Evolutionary conservation across 2,797 vertebrate genomes (phyloP), one percentile per base, ranked within the genome.

Genomic region (Notolabrus celidotus): DNA sequence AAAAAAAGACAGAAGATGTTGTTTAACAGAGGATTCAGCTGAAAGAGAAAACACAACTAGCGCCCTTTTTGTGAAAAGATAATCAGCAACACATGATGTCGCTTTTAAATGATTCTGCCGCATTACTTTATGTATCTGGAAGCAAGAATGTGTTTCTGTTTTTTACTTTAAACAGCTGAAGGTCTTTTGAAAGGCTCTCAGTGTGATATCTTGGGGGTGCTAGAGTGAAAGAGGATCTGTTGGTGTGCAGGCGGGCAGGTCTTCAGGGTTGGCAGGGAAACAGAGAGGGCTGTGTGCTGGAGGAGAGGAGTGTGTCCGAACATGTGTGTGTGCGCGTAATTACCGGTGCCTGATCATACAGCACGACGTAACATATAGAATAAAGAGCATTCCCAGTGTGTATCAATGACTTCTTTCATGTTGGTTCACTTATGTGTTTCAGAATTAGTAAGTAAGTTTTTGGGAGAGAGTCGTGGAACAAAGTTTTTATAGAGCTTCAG

Each of bases 171-270:
- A 34, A n/a, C 34, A 46, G 58, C 64, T 71, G 64, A 57, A 51
- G 74, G 47, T 63, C 52, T 75, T 66, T 53, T 84, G 57, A 76
- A 84, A 84, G 65, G 66, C 62, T 49, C 29, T 58, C 63, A 74
- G 60, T 86, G 76, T 80, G 55, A 72, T 54, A 42, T 67, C 55
- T 67, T 22, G 54, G 46, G 61, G 71, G 42, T 17, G 74, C 41
- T 36, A 52, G 39, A 46, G 74, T 82, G 77, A 87, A 87, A 88
- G 82, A 71, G 74, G 80, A 82, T 78, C 79, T 85, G 79, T 87
- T 88, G 66, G 59, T 58, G 53, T 55, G 74, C 65, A 53, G 64
- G 58, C 47, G 16, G 42, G 62, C 67, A 66, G 85, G 76, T 86
- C 71, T 69, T 61, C 1, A 11, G 71, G 57, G 36, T 36, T 61